Conservation (phyloP, 2,888 invertebrate species). For the Gisinianus flammeolus region DNA sequence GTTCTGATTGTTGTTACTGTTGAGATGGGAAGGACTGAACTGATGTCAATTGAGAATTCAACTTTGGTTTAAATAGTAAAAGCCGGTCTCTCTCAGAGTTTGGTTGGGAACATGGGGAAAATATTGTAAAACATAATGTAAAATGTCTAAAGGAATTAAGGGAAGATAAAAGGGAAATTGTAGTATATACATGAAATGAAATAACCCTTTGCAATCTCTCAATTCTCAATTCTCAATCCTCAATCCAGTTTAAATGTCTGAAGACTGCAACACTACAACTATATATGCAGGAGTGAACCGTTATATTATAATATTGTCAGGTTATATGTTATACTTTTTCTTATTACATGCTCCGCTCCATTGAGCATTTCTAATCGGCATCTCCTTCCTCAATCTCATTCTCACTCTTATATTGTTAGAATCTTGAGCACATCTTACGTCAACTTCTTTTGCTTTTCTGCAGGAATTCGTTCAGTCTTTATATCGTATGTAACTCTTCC, state of each 20-base stretch:
- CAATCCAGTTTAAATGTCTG: neutral
- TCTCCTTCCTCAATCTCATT: conserved; percentile 36
- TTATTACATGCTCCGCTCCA: conserved; percentile 5
- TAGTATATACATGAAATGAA: too few species aligned
- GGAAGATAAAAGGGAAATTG: too few species aligned
- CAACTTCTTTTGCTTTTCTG: neutral
- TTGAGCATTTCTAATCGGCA: conserved; percentile 28
- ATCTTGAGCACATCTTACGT: neutral
- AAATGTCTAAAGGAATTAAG: neutral
- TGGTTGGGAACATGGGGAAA: neutral
- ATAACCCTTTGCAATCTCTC: too few species aligned
- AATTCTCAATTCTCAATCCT: too few species aligned
- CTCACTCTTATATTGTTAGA: neutral
- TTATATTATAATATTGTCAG: neutral
- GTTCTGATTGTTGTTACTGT: too few species aligned
- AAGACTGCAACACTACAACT: neutral
- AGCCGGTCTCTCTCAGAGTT: neutral
- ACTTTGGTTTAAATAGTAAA: conserved; percentile 23
- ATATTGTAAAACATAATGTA: neutral
- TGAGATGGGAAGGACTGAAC: conserved; percentile 9
- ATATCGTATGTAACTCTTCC: too few species aligned
- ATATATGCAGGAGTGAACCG: too few species aligned
- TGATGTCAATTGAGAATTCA: conserved; percentile 2
- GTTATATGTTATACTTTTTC: neutral
- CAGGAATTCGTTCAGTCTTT: neutral